These are phyloP conservation scores for Apamea sordens DNA, from an alignment of 2,888 invertebrate species.

Conservation along the genomic window DNA sequence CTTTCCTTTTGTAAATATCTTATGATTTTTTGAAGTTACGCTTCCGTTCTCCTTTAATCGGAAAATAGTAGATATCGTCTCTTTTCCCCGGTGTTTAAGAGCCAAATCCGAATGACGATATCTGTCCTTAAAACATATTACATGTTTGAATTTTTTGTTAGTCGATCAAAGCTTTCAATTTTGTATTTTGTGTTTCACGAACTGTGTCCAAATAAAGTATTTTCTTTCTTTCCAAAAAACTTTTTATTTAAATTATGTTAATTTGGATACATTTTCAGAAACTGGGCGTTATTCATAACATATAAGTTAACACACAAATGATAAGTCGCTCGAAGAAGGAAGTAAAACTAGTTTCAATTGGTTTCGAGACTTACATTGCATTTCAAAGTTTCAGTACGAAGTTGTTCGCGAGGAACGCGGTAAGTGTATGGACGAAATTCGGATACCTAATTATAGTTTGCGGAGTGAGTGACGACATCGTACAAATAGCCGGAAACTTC, in stretches of 20 bases:
- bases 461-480: too few species aligned
- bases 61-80: neutral
- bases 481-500: too few species aligned
- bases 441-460: neutral
- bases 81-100: neutral
- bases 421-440: neutral
- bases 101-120: neutral
- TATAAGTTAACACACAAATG: neutral
- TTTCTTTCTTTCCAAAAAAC: neutral
- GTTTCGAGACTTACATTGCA: neutral
- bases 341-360: neutral
- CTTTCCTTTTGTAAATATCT: too few species aligned
- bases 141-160: neutral
- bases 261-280: neutral
- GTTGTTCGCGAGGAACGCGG: neutral
- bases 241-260: neutral
- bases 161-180: neutral
- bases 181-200: too few species aligned
- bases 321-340: neutral
- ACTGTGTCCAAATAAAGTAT: too few species aligned
- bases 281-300: neutral
- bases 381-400: constrained; percentile 1
- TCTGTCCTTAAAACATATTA: too few species aligned
- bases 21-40: too few species aligned
- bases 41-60: too few species aligned